Evolutionary conservation across 1,140 invertebrate species (phyloP), one percentile per base, ranked within the genome.

Genomic region (Vanessa tameamea): DNA sequence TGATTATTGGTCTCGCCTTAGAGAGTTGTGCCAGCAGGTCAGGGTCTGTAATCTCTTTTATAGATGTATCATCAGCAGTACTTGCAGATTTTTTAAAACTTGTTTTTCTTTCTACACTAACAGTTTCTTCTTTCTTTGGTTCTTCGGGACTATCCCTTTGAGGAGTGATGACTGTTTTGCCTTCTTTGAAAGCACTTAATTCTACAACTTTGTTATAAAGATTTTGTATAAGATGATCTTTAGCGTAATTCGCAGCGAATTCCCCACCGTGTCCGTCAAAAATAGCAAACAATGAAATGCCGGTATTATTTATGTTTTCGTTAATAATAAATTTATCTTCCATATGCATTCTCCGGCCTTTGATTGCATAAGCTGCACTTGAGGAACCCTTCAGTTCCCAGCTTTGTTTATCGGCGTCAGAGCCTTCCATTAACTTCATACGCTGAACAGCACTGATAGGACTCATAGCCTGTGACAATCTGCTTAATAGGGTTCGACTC

Each of bases 221-320:
- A 86, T 95, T 96, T 82, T 96, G 95, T 73, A 97, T 95, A 14
- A 97, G 93, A 76, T 97, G 95, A 80, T 97, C 96, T 86, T 96
- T 96, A 20, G 97, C 97, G 94, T 97, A 98, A 83, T 98, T 97
- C 14, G 97, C 97, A 66, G 97, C 97, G 94, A 98, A 98, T 92
- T 98, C 97, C 64, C 98, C 98, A 68, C 98, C 98, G 92, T 99
- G 98, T 0, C 98, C 98, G 94, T 99, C 98, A 91, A 98, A 99
- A 69, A 99, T 95, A 51, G 97, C 98, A 94, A 97, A 98, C 61
- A 99, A 93, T 2, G 97, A 96, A 65, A 98, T 95, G 31, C 95
- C 95, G 23, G 95, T 96, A 71, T 95, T 94, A 81, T 96, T 95
- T 47, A 96, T 95, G 82, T 97, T 96, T 85, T 96, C 95, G 74